Conservation (phyloP, 1,140 invertebrate genomes). For the Ceratosolen solmsi region DNA sequence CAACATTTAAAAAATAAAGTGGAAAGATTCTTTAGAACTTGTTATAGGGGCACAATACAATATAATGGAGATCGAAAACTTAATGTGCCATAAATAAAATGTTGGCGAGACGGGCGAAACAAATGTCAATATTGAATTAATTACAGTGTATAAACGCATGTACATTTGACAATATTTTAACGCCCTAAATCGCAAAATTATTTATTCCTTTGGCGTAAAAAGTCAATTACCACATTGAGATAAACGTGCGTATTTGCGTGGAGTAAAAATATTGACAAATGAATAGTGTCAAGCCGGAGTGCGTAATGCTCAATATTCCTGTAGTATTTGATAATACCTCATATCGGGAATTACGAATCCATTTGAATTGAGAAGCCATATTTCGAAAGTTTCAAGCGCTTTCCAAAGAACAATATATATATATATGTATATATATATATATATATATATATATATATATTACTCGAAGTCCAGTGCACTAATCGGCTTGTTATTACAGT, state of each 20-base stretch:
- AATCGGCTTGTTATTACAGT: conserved; percentile 39
- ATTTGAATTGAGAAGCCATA: conserved; percentile 16
- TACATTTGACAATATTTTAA: neutral
- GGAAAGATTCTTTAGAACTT: no score
- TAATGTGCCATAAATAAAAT: neutral
- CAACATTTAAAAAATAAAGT: no score
- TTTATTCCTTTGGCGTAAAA: neutral
- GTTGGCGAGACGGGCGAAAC: neutral
- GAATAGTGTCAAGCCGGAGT: neutral
- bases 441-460: no score
- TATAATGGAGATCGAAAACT: neutral
- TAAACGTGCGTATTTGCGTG: neutral
- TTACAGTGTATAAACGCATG: neutral
- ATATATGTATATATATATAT: no score
- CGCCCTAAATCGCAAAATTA: neutral
- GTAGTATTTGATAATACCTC: neutral
- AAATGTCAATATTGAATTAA: neutral
- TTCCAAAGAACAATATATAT: conserved; percentile 9
- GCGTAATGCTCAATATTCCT: neutral
- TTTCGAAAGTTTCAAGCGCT: conserved; percentile 17
- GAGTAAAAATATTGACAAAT: neutral
- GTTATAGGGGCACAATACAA: no score
- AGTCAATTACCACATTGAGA: neutral
- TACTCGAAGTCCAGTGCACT: no score
- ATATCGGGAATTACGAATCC: neutral